Conservation (phyloP, 2,888 invertebrate species). For the Drosophila aldrichi region DNA sequence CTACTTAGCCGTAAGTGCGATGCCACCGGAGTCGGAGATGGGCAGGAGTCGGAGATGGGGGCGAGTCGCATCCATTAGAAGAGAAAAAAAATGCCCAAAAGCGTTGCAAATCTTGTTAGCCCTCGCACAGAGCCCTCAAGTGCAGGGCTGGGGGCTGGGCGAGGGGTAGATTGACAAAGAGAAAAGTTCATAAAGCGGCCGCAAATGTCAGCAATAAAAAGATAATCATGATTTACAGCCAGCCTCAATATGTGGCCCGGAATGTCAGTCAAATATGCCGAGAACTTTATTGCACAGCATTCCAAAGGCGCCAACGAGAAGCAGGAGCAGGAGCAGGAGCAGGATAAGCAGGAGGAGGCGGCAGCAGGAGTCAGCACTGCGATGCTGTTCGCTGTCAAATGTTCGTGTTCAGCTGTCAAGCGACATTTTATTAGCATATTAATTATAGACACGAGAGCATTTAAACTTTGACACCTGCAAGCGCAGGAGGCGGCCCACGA, state of each 20-base stretch:
- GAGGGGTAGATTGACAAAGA: slow-evolving; percentile 2
- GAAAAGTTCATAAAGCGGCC: slow-evolving; percentile 58
- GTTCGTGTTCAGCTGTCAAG: slow-evolving; percentile 61
- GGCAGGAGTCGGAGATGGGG: neutral
- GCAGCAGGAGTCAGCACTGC: neutral
- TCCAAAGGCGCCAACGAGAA: slow-evolving; percentile 21
- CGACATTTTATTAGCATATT: slow-evolving; percentile 64
- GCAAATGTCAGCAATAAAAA: slow-evolving; percentile 64
- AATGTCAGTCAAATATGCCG: slow-evolving; percentile 56
- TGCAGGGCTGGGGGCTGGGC: neutral
- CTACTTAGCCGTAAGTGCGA: slow-evolving; percentile 17
- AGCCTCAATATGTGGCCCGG: slow-evolving; percentile 57
- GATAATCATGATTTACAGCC: slow-evolving; percentile 73
- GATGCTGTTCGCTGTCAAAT: slow-evolving; percentile 44
- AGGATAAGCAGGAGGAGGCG: neutral
- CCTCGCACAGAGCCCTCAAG: slow-evolving; percentile 18
- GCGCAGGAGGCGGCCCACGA: neutral
- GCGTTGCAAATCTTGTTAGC: slow-evolving; percentile 73
- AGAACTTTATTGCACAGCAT: slow-evolving; percentile 57
- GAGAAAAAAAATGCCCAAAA: slow-evolving; percentile 37
- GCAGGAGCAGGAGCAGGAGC: neutral
- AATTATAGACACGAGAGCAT: slow-evolving; percentile 46
- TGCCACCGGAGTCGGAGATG: slow-evolving; percentile 12
- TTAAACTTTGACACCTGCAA: slow-evolving; percentile 58
- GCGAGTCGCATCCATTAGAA: slow-evolving; percentile 54